Evolutionary conservation across 2,113 vertebrate genomes (phyloP).

Genomic region (Ictidomys tridecemlineatus): DNA sequence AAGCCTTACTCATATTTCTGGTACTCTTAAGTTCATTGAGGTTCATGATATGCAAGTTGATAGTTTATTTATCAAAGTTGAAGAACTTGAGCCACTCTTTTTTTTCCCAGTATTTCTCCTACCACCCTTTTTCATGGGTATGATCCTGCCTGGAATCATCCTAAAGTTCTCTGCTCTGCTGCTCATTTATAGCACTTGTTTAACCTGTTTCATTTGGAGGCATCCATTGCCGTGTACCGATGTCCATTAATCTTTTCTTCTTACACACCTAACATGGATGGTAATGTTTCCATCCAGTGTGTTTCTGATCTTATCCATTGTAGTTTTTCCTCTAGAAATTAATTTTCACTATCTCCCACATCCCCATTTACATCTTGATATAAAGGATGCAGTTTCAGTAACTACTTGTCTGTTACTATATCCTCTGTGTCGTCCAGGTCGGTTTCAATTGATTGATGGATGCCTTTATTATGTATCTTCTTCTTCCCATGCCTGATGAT

Average conservation of each 20-base stretch:
- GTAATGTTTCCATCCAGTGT: background rate
- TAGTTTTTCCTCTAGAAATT: background rate
- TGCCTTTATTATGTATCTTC: background rate
- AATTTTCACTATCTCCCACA: background rate
- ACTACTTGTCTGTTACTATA: background rate
- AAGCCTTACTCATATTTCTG: background rate
- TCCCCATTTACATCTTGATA: background rate
- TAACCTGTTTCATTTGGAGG: background rate
- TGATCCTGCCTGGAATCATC: background rate
- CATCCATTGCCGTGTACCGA: background rate
- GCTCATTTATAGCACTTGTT: background rate
- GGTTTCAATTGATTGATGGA: background rate
- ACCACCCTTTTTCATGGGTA: background rate
- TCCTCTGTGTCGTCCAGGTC: too few species aligned
- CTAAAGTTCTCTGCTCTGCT: background rate
- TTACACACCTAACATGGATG: background rate
- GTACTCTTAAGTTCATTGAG: background rate
- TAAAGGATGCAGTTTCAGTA: background rate
- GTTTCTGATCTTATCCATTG: background rate
- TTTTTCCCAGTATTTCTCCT: background rate
- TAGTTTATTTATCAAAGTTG: background rate
- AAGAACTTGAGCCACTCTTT: background rate
- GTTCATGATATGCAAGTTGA: background rate
- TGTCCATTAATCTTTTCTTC: background rate
- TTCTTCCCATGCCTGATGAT: background rate